phyloP scores from a whole-genome alignment of 2,888 invertebrate species.

The Coremacera marginata region DNA sequence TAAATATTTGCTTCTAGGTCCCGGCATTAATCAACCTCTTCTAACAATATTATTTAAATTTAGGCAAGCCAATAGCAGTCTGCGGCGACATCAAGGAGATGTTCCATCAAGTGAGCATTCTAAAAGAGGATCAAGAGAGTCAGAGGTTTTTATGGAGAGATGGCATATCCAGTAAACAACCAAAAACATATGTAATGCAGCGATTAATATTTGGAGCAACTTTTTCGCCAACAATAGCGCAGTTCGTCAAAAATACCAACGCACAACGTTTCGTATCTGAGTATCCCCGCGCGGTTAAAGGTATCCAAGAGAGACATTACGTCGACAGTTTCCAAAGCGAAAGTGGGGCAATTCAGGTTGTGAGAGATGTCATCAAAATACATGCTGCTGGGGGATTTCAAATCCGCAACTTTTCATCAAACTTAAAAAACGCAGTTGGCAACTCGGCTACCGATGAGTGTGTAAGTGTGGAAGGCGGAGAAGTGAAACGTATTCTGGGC shows the following conservation, averaged over 20 bases:
- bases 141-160: neutral
- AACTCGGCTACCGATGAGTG: neutral
- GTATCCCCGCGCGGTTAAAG: constrained; percentile 22
- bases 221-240: constrained; percentile 40
- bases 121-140: neutral
- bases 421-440: neutral
- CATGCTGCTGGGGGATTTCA: constrained; percentile 16
- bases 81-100: neutral
- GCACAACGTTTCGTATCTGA: neutral
- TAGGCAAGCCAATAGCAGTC: neutral
- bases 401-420: neutral
- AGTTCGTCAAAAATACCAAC: constrained; percentile 41
- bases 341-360: constrained; percentile 29
- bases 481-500: constrained; percentile 27
- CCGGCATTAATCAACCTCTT: neutral
- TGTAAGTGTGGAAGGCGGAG: neutral
- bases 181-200: neutral
- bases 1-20: neutral
- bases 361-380: constrained; percentile 35
- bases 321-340: constrained; percentile 43
- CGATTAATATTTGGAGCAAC: constrained; percentile 12
- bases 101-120: neutral
- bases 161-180: neutral
- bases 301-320: constrained; percentile 35
- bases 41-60: neutral